Conservation (phyloP, 2,113 vertebrate genomes). For the Nettapus auritus region DNA sequence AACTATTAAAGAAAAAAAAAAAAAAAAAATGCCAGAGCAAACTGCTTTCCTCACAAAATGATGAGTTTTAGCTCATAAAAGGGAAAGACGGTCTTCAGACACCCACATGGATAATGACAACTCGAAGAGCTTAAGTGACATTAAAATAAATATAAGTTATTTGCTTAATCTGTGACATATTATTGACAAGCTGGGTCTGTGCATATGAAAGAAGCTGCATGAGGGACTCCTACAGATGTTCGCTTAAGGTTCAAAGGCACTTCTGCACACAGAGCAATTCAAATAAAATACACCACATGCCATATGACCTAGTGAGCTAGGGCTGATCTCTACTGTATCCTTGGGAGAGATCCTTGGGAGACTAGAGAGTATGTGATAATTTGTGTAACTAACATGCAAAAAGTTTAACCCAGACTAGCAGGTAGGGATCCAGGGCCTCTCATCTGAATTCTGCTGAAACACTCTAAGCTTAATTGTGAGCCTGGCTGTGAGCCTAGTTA, state of each 20-base stretch:
- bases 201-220: neutral
- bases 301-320: neutral
- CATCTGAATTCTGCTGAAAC: neutral
- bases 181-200: neutral
- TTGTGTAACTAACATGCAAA: neutral
- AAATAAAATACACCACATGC: neutral
- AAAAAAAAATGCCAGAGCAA: neutral
- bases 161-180: neutral
- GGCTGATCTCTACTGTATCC: neutral
- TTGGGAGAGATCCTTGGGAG: neutral
- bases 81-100: neutral
- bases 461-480: neutral
- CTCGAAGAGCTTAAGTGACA: neutral
- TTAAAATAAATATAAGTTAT: neutral
- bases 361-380: neutral
- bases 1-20: neutral
- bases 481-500: too few relatives aligned
- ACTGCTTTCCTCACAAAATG: neutral
- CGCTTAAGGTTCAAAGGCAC: neutral
- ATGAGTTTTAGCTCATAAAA: neutral
- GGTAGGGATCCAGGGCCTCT: neutral
- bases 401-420: neutral
- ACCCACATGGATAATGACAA: fast-evolving
- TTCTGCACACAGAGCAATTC: neutral
- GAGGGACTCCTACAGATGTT: neutral